Base-by-base conservation (phyloP, 2,888 invertebrate genomes). In the Xestoiulus laeticollis region DNA sequence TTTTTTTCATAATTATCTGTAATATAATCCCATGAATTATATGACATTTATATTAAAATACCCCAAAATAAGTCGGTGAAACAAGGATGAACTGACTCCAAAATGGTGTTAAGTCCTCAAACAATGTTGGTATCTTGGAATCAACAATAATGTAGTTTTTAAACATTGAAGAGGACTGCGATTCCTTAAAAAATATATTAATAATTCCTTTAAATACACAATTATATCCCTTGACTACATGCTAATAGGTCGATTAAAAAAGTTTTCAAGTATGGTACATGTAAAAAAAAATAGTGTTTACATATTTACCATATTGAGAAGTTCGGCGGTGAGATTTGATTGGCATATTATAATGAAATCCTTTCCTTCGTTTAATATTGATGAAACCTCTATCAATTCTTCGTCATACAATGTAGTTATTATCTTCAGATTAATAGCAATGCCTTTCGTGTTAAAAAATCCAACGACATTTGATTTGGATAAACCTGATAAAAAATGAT, bases 291-390 rank as follows among this genome's bases (percentile, higher is more conserved):
- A 10, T 6, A n/a, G 2, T n/a, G 0, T 6, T n/a, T 3, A n/a
- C 5, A 5, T 19, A 59, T 5, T 59, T n/a, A 59, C 53, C 53
- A 59, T n/a, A 6, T 59, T 59, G 53, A 59, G 16, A 59, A 59
- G 53, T n/a, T 19, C n/a, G 19, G 5, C n/a, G 3, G 53, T 59
- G n/a, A n/a, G 53, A 59, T 59, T 59, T n/a, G 19, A 5, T 59
- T n/a, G 53, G n/a, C 53, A 59, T n/a, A 59, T 59, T n/a, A 59
- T n/a, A n/a, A 59, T 59, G 53, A 59, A 6, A 59, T 59, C 53
- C 6, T n/a, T 59, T 6, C n/a, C 53, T 59, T 59, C 53, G n/a
- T n/a, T 59, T 59, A 59, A 59, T n/a, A 59, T 19, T n/a, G 6
- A 16, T 19, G 16, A 16, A 59, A 59, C n/a, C 19, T n/a, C 6